A percentile compares a stretch with the other conserved stretches of the same genome.
phyloP scores from a whole-genome alignment of 2,113 vertebrate genomes.

The Trochalopteron elliotii region DNA sequence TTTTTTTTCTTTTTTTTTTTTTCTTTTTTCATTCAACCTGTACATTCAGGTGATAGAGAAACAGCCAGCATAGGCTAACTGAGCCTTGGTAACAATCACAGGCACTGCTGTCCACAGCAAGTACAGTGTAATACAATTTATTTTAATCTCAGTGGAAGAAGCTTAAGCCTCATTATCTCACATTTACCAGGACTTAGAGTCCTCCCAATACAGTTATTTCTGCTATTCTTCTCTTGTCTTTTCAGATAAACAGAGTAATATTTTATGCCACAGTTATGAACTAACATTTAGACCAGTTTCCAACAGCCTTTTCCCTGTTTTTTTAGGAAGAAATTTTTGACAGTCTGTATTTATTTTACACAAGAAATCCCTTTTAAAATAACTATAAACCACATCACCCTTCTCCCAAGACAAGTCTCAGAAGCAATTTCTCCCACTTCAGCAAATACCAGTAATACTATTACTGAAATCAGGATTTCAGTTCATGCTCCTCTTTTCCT shows the following conservation, averaged over 20 bases:
- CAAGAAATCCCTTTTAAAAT: background rate
- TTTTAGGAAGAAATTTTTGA: background rate
- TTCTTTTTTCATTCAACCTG: too few species aligned
- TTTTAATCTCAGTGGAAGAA: background rate
- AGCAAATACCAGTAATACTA: background rate
- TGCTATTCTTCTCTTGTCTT: background rate
- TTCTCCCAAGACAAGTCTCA: background rate
- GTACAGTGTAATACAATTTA: background rate
- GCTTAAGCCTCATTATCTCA: constrained; percentile 7
- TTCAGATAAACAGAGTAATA: background rate
- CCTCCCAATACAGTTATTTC: background rate
- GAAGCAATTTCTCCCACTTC: background rate
- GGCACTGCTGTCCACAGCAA: background rate
- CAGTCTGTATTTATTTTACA: background rate
- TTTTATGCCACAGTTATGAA: background rate
- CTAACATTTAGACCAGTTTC: background rate
- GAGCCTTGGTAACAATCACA: background rate
- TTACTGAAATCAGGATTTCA: background rate
- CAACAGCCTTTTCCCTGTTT: background rate
- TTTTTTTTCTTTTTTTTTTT: too few species aligned
- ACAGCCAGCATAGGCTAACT: background rate
- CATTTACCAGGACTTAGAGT: background rate
- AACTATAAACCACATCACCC: background rate
- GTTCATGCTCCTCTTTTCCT: background rate
- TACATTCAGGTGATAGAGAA: background rate